Conservation (phyloP, 2,113 vertebrate genomes). For the Macrotis lagotis region DNA sequence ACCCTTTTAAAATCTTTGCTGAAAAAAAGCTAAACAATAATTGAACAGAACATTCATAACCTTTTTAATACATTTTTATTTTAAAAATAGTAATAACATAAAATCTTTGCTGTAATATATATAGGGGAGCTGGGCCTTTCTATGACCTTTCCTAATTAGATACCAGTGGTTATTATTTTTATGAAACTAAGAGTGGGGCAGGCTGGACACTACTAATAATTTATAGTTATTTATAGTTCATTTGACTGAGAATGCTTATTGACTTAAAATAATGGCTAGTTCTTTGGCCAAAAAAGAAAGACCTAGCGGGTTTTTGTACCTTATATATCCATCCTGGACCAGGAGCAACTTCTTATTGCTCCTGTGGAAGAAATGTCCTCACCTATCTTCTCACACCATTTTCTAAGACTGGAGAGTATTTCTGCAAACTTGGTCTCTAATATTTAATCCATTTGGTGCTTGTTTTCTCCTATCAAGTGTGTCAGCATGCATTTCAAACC, state of each 20-base stretch:
- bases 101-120: background rate
- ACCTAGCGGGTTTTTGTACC: background rate
- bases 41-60: no score
- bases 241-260: background rate
- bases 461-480: background rate
- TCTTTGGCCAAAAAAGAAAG: background rate
- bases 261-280: background rate
- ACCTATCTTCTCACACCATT: background rate
- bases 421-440: background rate
- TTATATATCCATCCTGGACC: background rate
- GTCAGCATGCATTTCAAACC: background rate
- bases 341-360: background rate
- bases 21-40: no score
- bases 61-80: no score
- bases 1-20: background rate
- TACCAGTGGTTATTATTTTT: accelerated
- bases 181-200: background rate
- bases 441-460: slow-evolving; percentile 15
- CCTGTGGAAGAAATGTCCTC: background rate
- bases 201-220: background rate
- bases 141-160: background rate
- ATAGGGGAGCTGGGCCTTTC: background rate
- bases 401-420: background rate
- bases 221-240: background rate
- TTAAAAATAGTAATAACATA: no score